Base-by-base conservation (phyloP, 2,888 invertebrate species). In the Lacanobia oleracea region DNA sequence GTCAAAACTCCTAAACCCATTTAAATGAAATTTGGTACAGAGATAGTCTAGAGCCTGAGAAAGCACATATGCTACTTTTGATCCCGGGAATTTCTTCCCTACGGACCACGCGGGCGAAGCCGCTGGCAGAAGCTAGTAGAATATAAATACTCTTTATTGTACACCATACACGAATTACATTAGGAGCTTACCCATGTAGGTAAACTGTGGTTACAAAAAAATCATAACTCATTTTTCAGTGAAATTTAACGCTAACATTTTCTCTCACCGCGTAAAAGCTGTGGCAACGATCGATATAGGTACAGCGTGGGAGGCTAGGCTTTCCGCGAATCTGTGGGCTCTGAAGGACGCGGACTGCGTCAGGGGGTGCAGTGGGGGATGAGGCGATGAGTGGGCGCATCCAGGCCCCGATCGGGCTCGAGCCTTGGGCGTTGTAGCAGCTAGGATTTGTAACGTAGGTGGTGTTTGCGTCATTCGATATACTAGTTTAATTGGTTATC, bases 331-430 rank as follows among this genome's bases (percentile, higher is more conserved):
- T 62, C 62, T 68, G 72, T 40, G 79, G 33, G 62, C 43, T 48
- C 43, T 68, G 43, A 51, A 76, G 69, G 69, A 74, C 73, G 56
- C 59, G 65, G 68, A 69, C 16, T 66, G 83, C 57, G 68, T 54
- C 59, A 53, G 64, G 62, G 79, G 67, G 60, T 57, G 68, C 59
- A 59, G 33, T 54, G 79, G 73, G 78, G 53, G 23, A 14, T 8
- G 27, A 43, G 79, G 63, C 16, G 43, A 53, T 53, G 72, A 63
- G 79, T 67, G 79, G 79, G 79, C 63, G 83, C 79, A 82, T 50
- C 67, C 65, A 73, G 81, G 67, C 61, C 45, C 60, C 62, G 62
- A 70, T 74, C 74, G 81, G 69, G 80, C 43, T 69, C 37, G 45
- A 67, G 61, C 65, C 40, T 59, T 66, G 63, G 74, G 75, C 61